Evolutionary conservation across 1,140 invertebrate genomes (phyloP).

Genomic region (Neodiprion lecontei): DNA sequence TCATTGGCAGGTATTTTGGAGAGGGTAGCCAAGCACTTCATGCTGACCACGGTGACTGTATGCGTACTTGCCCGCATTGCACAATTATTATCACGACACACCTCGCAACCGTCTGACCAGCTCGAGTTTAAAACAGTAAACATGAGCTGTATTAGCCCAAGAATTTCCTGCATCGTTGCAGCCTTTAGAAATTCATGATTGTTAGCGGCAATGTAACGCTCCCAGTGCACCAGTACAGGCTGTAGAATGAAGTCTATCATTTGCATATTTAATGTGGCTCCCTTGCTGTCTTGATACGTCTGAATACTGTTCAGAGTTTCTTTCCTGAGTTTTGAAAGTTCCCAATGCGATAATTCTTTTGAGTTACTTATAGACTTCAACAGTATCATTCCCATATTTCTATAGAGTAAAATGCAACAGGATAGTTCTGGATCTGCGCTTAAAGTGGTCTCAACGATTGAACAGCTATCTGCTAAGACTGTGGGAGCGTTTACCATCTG

Average conservation of each 20-base stretch:
- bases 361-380: constrained; percentile 27
- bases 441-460: constrained; percentile 24
- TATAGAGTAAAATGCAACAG: constrained; percentile 34
- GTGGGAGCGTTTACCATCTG: neutral
- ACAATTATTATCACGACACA: constrained; percentile 29
- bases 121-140: constrained; percentile 14
- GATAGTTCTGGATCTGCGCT: constrained; percentile 30
- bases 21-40: constrained; percentile 28
- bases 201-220: constrained; percentile 21
- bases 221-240: constrained; percentile 37
- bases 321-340: constrained; percentile 18
- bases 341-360: constrained; percentile 1
- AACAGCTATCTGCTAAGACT: constrained; percentile 21
- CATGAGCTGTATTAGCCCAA: constrained; percentile 9
- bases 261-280: constrained; percentile 21
- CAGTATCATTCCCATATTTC: constrained; percentile 27
- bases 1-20: constrained; percentile 23
- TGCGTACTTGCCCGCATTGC: constrained; percentile 33
- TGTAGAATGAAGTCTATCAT: constrained; percentile 27
- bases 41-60: constrained; percentile 26
- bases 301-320: constrained; percentile 22
- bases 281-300: constrained; percentile 24
- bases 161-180: constrained; percentile 11
- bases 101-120: constrained; percentile 28
- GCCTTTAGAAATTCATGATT: constrained; percentile 24